phyloP scores from a whole-genome alignment of 2,888 invertebrate genomes.

The Saturnia japonica region DNA sequence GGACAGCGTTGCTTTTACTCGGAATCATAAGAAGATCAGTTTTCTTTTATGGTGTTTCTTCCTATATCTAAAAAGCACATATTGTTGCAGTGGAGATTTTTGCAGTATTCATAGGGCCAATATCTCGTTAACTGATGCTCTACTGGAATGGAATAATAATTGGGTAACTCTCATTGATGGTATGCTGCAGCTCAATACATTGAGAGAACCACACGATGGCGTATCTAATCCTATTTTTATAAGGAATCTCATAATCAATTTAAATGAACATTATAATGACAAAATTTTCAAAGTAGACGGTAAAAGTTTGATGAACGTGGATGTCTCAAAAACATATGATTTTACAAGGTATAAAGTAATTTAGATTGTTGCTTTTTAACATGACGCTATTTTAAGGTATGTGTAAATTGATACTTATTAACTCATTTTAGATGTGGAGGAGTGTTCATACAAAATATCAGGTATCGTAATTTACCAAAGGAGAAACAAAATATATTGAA shows the following conservation, averaged over 20 bases:
- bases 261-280: constrained; percentile 29
- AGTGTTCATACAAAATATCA: constrained; percentile 36
- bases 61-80: not conserved
- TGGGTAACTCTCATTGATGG: too few species aligned
- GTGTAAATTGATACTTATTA: not conserved
- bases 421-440: constrained; percentile 45
- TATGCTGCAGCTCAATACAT: constrained; percentile 88
- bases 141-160: constrained; percentile 85
- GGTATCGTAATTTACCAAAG: constrained; percentile 32
- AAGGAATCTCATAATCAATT: constrained; percentile 36
- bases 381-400: not conserved
- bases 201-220: constrained; percentile 81
- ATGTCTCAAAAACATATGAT: constrained; percentile 27
- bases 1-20: too few species aligned
- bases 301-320: constrained; percentile 29
- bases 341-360: constrained; percentile 32
- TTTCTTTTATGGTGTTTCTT: too few species aligned
- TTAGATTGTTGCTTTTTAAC: not conserved
- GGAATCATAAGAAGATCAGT: too few species aligned
- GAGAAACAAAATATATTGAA: constrained; percentile 25
- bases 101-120: constrained; percentile 38
- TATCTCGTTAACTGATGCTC: constrained; percentile 43
- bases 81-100: constrained; percentile 45
- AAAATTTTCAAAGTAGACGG: constrained; percentile 16
- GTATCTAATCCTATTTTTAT: constrained; percentile 82